Base-by-base conservation (phyloP, 2,888 invertebrate species). In the Arenicola marina region DNA sequence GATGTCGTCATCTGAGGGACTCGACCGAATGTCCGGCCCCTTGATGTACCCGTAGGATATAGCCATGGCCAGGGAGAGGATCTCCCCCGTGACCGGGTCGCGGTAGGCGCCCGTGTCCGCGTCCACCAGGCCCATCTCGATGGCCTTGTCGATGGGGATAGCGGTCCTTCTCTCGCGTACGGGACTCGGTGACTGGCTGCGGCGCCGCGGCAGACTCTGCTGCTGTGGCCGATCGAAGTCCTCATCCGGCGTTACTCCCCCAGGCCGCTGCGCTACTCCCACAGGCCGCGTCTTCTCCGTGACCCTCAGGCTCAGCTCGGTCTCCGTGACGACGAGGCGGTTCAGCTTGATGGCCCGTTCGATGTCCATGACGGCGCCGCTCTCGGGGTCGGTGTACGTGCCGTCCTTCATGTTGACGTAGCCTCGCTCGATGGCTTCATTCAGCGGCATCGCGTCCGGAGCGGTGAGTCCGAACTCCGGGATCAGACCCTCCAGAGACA, bases 401-500 rank as follows among this genome's bases (percentile, higher is more conserved):
- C 72, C 74, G 26, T 68, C 66, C 44, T 54, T 45, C 4, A 44
- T 46, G 34, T 71, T 54, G 31, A 95, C 87, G 34, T 95, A 87
- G 54, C 95, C 96, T 84, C 94, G 93, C 69, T 89, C 88, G 68
- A 92, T 88, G 51, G 95, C 87, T 84, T 93, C 92, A 11, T 92
- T 72, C 66, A 79, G 76, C 15, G 81, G 77, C 48, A 62, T 62
- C 1, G 58, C 48, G 1, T 57, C 32, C 33, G 24, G 46, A 15
- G 34, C 38, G 18, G 38, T 58, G 59, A 95, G 86, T 11, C 69
- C 73, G 48, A 65, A 75, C 92, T 65, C 65, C 44, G 81, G 80
- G 46, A 83, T 78, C 11, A 82, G 68, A 18, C 79, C 80, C 57
- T 80, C 75, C 45, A 73, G 65, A 67, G 91, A 87, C 56, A 94